phyloP scores from a whole-genome alignment of 2,113 vertebrate species.

The Sorex fumeus region DNA sequence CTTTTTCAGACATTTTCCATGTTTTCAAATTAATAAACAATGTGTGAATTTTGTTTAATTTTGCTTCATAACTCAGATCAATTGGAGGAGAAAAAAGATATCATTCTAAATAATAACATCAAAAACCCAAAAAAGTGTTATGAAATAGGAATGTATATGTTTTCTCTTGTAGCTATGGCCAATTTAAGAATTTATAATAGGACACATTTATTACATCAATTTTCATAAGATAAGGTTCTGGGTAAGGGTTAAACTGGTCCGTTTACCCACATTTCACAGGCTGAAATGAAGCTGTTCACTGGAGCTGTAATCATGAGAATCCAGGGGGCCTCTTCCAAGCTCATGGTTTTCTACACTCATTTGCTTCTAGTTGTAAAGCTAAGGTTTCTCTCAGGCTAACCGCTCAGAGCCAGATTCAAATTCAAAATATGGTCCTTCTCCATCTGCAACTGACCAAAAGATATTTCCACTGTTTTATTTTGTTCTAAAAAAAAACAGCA shows the following conservation, averaged over 20 bases:
- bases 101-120: neutral
- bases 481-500: too few relatives aligned
- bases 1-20: neutral
- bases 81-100: neutral
- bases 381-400: neutral
- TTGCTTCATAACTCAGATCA: neutral
- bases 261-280: neutral
- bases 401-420: neutral
- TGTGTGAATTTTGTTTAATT: neutral
- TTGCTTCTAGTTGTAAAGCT: neutral
- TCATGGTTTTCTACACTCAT: neutral
- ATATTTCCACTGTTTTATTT: neutral
- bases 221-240: neutral
- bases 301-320: neutral
- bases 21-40: constrained; percentile 35
- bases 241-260: neutral
- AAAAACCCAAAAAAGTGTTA: neutral
- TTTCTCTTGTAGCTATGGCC: constrained; percentile 20
- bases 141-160: neutral
- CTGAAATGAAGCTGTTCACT: neutral
- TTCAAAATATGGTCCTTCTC: neutral
- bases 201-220: neutral
- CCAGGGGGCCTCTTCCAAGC: neutral
- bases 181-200: neutral
- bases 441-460: neutral